Percentiles rank a stretch among this genome's conserved stretches.
Evolutionary conservation across 2,888 invertebrate genomes (phyloP).

Genomic region (Cistogaster globosa): DNA sequence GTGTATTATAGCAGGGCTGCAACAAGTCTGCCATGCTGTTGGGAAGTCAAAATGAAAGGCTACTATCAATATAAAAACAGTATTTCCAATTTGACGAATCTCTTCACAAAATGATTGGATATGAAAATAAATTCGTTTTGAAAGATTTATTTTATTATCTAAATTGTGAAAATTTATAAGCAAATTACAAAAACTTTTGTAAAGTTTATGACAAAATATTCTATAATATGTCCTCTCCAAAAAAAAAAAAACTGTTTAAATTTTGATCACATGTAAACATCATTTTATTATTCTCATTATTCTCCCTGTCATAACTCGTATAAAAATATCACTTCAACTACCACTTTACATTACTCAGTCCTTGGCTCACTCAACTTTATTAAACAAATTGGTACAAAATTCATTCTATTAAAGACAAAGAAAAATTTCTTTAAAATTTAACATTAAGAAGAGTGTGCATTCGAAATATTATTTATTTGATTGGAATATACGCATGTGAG

Average conservation of each 20-base stretch:
- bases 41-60: too few relatives aligned
- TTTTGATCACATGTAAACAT: slow-evolving; percentile 60
- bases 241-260: slow-evolving; percentile 52
- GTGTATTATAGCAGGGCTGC: too few relatives aligned
- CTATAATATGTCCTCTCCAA: slow-evolving; percentile 22
- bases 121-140: too few relatives aligned
- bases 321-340: slow-evolving; percentile 10
- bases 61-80: too few relatives aligned
- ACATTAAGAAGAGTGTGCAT: neutral
- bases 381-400: slow-evolving; percentile 18
- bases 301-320: slow-evolving; percentile 8
- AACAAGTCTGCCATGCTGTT: too few relatives aligned
- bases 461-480: slow-evolving; percentile 8
- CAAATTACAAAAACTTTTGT: too few relatives aligned
- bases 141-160: too few relatives aligned
- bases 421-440: slow-evolving; percentile 38
- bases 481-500: too few relatives aligned
- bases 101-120: too few relatives aligned
- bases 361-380: neutral
- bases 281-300: slow-evolving; percentile 37
- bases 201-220: too few relatives aligned
- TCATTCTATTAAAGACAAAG: slow-evolving; percentile 27
- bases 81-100: too few relatives aligned
- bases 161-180: too few relatives aligned
- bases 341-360: neutral